Conservation (phyloP, 2,888 invertebrate genomes). For the Amphipoea lucens region DNA sequence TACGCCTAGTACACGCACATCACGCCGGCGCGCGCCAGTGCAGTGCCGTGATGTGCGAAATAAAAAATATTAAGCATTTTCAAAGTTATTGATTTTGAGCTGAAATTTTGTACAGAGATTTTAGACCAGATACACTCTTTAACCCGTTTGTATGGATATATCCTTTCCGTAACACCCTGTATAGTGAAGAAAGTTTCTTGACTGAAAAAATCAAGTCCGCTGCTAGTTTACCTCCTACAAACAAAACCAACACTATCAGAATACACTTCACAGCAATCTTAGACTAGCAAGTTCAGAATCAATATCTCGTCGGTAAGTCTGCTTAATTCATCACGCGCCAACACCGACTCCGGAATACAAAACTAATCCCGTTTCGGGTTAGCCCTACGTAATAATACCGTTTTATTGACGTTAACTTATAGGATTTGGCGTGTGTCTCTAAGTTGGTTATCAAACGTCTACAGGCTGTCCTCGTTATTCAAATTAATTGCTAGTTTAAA, state of each 20-base stretch:
- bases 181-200: background rate
- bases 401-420: conserved; percentile 66
- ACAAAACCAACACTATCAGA: conserved; percentile 55
- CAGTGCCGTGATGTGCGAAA: too few species aligned
- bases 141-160: too few species aligned
- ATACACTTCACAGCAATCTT: conserved; percentile 58
- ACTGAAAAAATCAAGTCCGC: conserved; percentile 19
- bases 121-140: too few species aligned
- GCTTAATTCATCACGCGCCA: conserved; percentile 64
- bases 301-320: conserved; percentile 63
- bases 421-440: conserved; percentile 61
- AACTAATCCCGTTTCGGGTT: conserved; percentile 64
- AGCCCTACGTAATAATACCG: conserved; percentile 58
- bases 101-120: too few species aligned
- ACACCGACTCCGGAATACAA: conserved; percentile 56
- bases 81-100: too few species aligned
- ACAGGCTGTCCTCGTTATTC: conserved; percentile 62
- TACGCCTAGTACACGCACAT: too few species aligned
- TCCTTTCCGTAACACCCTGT: too few species aligned
- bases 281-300: conserved; percentile 64
- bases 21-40: too few species aligned
- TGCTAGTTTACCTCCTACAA: conserved; percentile 14
- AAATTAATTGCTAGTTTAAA: conserved; percentile 63
- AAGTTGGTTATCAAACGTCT: conserved; percentile 63
- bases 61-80: too few species aligned